Percentiles rank a stretch among this genome's conserved stretches.
phyloP scores from a whole-genome alignment of 2,113 vertebrate genomes.

The Pipra filicauda region DNA sequence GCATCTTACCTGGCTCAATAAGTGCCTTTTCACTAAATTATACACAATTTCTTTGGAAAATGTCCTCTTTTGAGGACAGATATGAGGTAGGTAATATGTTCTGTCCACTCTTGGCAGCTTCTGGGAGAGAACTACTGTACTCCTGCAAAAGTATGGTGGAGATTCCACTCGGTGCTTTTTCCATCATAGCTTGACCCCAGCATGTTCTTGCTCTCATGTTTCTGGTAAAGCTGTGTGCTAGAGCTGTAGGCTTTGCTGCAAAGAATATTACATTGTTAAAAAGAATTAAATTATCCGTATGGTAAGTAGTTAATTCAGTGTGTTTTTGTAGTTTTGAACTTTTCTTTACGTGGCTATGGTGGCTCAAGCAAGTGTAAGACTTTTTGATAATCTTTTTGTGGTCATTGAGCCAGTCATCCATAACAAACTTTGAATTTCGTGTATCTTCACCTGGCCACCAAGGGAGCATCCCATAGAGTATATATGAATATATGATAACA shows the following conservation, averaged over 20 bases:
- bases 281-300: background rate
- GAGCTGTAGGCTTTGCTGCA: background rate
- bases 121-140: background rate
- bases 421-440: background rate
- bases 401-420: background rate
- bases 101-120: background rate
- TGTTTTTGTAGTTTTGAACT: background rate
- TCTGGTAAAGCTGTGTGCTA: background rate
- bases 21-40: background rate
- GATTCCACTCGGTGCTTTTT: background rate
- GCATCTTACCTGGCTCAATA: background rate
- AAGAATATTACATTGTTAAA: background rate
- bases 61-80: background rate
- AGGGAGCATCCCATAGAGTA: background rate
- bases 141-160: background rate
- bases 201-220: rapidly evolving
- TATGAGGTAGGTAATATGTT: background rate
- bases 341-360: background rate
- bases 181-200: background rate
- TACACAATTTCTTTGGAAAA: background rate
- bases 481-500: background rate
- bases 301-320: background rate
- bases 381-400: background rate
- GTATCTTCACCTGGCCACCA: background rate
- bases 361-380: background rate